Conservation (phyloP, 2,797 vertebrate genomes). For the Psittacula echo region DNA sequence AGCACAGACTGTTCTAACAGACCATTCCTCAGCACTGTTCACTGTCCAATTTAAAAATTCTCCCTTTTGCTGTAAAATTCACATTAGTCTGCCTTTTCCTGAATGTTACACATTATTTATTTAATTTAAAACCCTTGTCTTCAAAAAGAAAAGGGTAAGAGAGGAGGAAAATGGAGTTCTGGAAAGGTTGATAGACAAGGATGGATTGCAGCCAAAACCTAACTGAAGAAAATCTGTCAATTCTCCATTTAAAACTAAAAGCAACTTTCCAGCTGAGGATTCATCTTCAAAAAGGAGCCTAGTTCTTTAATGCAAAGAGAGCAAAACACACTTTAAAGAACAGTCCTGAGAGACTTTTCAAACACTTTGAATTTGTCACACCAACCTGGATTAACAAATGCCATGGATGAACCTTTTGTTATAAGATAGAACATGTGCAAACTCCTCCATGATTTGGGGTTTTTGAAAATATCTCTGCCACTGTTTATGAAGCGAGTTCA, state of each 20-base stretch:
- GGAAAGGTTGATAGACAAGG: slow-evolving; percentile 32
- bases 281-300: slow-evolving; percentile 56
- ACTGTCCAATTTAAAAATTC: not conserved
- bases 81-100: slow-evolving; percentile 5
- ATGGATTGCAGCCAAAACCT: slow-evolving; percentile 29
- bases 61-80: slow-evolving; percentile 2
- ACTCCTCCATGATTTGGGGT: not conserved
- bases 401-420: not conserved
- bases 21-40: not conserved
- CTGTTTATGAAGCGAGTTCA: not conserved
- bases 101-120: slow-evolving; percentile 45
- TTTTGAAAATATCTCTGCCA: slow-evolving; percentile 14
- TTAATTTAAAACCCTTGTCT: slow-evolving; percentile 23
- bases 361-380: slow-evolving; percentile 38
- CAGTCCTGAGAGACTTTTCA: slow-evolving; percentile 50
- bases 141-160: slow-evolving; percentile 25
- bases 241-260: slow-evolving; percentile 55
- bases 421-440: not conserved
- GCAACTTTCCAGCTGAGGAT: slow-evolving; percentile 50
- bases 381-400: not conserved
- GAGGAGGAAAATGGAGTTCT: not conserved
- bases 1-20: not conserved
- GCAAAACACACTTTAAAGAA: slow-evolving; percentile 49
- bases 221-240: slow-evolving; percentile 25
- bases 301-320: slow-evolving; percentile 25